Percentiles rank a stretch among this genome's conserved stretches.
phyloP scores from a whole-genome alignment of 2,113 vertebrate genomes.

The Nicator chloris region DNA sequence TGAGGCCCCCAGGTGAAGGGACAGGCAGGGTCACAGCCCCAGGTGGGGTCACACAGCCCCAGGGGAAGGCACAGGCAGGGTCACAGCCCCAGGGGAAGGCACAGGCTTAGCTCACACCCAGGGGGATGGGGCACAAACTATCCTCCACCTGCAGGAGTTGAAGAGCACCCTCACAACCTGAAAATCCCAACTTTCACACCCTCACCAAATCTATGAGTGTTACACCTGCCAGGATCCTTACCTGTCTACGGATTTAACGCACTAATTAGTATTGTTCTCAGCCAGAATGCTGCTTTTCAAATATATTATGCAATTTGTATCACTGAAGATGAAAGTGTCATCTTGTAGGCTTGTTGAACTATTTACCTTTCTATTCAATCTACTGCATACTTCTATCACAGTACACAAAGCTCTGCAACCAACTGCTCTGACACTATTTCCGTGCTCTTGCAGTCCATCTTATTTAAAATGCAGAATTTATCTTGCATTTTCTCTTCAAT shows the following conservation, averaged over 20 bases:
- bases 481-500: background rate
- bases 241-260: background rate
- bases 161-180: background rate
- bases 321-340: background rate
- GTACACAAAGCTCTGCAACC: background rate
- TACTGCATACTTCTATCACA: background rate
- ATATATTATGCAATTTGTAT: background rate
- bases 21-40: background rate
- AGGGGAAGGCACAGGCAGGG: background rate
- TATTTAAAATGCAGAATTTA: background rate
- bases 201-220: background rate
- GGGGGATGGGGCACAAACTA: background rate
- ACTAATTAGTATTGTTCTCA: background rate
- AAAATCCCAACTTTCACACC: background rate
- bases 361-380: background rate
- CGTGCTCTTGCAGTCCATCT: background rate
- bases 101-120: background rate
- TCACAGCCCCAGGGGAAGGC: background rate
- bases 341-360: background rate
- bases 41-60: background rate
- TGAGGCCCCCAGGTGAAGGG: background rate
- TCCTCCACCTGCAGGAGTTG: background rate
- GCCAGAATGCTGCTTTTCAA: background rate
- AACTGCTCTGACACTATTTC: background rate
- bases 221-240: background rate